phyloP scores from a whole-genome alignment of 2,113 vertebrate species.

The Chaetops frenatus region DNA sequence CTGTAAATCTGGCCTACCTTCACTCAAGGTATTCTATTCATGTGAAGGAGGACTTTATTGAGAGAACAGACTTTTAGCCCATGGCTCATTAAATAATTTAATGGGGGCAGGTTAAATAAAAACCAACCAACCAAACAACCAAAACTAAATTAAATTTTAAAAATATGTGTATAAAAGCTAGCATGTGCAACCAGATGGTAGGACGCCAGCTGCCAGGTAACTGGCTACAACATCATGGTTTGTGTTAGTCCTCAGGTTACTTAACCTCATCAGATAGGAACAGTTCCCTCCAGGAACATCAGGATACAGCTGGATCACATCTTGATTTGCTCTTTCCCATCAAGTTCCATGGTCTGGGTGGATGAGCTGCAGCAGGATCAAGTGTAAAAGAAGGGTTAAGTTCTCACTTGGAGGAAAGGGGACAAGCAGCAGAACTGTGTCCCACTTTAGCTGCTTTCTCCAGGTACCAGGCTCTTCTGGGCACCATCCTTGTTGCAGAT shows the following conservation, averaged over 20 bases:
- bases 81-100: not conserved
- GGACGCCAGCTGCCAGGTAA: not conserved
- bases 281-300: not conserved
- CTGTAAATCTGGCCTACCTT: not conserved
- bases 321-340: not conserved
- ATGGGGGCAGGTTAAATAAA: not conserved
- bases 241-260: not conserved
- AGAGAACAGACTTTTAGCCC: not conserved
- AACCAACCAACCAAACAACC: not conserved
- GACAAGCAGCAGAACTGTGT: not conserved
- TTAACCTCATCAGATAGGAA: not conserved
- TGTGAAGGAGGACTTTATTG: not conserved
- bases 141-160: not conserved
- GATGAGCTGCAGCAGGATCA: not conserved
- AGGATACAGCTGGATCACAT: not conserved
- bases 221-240: not conserved
- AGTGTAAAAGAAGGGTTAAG: not conserved
- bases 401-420: not conserved
- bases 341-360: not conserved
- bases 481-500: not conserved
- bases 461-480: not conserved
- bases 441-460: not conserved
- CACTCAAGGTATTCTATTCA: not conserved
- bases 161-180: not conserved
- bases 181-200: not conserved